phyloP scores from a whole-genome alignment of 2,888 invertebrate genomes.

The Alsophila aescularia region DNA sequence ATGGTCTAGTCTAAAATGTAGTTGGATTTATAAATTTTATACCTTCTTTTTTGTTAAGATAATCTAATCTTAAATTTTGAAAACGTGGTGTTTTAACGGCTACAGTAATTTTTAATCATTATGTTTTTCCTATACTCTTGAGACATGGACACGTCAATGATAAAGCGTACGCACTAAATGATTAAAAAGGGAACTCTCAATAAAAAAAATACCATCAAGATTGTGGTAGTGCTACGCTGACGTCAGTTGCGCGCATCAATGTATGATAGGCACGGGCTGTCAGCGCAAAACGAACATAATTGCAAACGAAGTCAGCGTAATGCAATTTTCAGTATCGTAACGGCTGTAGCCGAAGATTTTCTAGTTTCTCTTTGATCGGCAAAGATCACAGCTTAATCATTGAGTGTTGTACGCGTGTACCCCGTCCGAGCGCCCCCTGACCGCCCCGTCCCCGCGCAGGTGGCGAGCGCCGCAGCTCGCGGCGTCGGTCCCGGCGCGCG shows the following conservation, averaged over 20 bases:
- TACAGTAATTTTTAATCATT: background rate
- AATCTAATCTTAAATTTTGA: background rate
- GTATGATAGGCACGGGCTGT: too few relatives aligned
- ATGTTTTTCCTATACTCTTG: background rate
- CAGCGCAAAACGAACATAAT: too few relatives aligned
- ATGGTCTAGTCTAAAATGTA: background rate
- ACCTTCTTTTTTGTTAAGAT: background rate
- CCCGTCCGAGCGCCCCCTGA: background rate
- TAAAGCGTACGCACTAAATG: slow-evolving; percentile 4
- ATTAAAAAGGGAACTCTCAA: background rate
- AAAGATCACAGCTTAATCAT: too few relatives aligned
- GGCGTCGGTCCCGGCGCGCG: slow-evolving; percentile 79
- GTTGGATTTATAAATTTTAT: background rate
- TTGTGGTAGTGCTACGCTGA: background rate
- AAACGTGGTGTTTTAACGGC: background rate
- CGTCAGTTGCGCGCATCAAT: too few relatives aligned
- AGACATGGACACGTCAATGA: slow-evolving; percentile 3
- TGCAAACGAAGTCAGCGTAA: too few relatives aligned
- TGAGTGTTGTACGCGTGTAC: background rate
- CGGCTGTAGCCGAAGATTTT: too few relatives aligned
- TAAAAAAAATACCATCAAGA: background rate
- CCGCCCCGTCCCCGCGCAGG: slow-evolving; percentile 50
- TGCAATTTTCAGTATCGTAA: too few relatives aligned
- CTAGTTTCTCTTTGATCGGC: too few relatives aligned
- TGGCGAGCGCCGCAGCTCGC: slow-evolving; percentile 76